phyloP scores from a whole-genome alignment of 2,888 invertebrate genomes.

The Polydrusus cervinus region DNA sequence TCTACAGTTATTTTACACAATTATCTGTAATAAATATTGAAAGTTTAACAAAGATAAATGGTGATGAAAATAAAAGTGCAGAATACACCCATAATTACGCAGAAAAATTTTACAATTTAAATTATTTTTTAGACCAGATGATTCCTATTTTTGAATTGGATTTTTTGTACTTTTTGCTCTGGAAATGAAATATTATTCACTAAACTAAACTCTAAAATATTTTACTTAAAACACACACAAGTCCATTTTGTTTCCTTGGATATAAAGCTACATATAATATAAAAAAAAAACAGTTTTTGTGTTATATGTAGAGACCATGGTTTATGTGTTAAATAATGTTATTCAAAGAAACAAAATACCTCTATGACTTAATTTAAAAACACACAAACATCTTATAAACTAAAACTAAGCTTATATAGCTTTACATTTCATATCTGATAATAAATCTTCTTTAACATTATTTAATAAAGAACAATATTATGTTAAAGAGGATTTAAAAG shows the following conservation, averaged over 20 bases:
- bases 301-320: not conserved
- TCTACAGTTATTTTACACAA: not conserved
- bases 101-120: no score
- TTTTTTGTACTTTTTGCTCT: slow-evolving; percentile 37
- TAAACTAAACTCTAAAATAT: slow-evolving; percentile 16
- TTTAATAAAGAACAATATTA: slow-evolving; percentile 16
- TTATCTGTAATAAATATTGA: not conserved
- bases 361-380: not conserved
- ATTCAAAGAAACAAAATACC: slow-evolving; percentile 5
- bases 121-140: not conserved
- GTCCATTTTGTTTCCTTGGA: slow-evolving; percentile 12
- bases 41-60: slow-evolving; percentile 7
- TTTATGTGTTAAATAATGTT: not conserved
- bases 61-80: not conserved
- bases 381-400: not conserved
- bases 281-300: slow-evolving; percentile 18
- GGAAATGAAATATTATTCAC: slow-evolving; percentile 2
- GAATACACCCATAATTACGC: not conserved
- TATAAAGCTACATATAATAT: slow-evolving; percentile 5
- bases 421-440: not conserved
- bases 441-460: not conserved
- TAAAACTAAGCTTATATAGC: not conserved
- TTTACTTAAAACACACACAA: not conserved
- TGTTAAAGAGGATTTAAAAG: not conserved
- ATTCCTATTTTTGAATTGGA: slow-evolving; percentile 35